These are phyloP conservation scores for Phymatocera aterrima DNA, from an alignment of 2,888 invertebrate species.

Conservation along the genomic window DNA sequence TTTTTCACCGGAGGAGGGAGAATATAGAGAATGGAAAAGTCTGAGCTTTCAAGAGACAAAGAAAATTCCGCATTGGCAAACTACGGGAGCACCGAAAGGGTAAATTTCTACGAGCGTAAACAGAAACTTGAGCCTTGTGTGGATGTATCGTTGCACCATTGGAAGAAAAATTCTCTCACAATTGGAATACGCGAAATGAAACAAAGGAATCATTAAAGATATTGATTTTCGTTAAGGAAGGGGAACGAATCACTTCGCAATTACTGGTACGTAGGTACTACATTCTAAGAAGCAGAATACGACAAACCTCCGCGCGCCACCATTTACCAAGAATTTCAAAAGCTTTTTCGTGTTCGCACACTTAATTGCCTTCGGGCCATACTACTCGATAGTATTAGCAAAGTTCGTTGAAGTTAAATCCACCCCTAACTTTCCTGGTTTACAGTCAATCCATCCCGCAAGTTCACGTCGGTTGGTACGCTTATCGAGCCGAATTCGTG, in stretches of 20 bases:
- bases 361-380: slow-evolving; percentile 1
- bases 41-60: not conserved
- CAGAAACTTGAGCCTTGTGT: not conserved
- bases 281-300: not conserved
- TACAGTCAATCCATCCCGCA: slow-evolving; percentile 14
- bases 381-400: slow-evolving; percentile 17
- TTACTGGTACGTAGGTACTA: too few species aligned
- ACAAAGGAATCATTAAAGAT: too few species aligned
- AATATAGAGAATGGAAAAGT: not conserved
- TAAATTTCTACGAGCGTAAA: not conserved
- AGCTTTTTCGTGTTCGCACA: slow-evolving; percentile 14
- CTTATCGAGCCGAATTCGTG: slow-evolving; percentile 4
- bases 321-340: not conserved
- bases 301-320: not conserved
- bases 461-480: not conserved
- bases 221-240: too few species aligned
- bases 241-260: not conserved
- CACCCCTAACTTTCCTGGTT: not conserved
- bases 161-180: not conserved
- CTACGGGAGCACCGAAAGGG: not conserved
- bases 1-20: not conserved
- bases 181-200: not conserved
- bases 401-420: slow-evolving; percentile 3
- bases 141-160: not conserved
- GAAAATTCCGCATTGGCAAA: not conserved